Conservation (phyloP, 2,888 invertebrate genomes). For the Phorcus lineatus region DNA sequence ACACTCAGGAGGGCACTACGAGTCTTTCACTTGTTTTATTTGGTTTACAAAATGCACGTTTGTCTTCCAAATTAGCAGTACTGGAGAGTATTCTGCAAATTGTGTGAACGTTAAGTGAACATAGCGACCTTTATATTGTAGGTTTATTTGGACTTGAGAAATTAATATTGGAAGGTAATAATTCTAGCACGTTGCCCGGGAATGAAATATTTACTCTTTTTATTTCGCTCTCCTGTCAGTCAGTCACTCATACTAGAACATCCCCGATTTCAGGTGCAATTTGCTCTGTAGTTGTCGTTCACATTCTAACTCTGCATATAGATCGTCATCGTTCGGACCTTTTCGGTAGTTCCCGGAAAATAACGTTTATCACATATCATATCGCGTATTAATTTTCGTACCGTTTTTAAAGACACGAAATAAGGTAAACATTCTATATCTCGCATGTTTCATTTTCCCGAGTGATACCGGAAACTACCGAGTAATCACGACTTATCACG, state of each 20-base stretch:
- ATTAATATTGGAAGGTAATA: neutral
- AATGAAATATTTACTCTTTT: neutral
- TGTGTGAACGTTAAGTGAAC: no score
- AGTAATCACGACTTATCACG: neutral
- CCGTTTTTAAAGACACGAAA: no score
- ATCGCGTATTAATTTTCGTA: no score
- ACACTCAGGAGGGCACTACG: neutral
- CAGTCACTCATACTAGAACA: neutral
- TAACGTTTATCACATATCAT: neutral
- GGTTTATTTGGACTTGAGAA: conserved; percentile 12
- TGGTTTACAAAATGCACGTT: neutral
- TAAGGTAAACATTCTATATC: no score
- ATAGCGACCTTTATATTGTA: neutral
- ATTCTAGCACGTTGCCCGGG: neutral
- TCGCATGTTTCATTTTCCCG: neutral
- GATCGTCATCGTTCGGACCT: neutral
- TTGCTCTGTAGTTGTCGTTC: conserved; percentile 12
- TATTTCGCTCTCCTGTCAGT: conserved; percentile 12
- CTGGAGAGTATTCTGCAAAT: no score
- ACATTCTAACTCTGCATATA: neutral
- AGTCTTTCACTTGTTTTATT: neutral
- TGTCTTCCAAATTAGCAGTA: neutral
- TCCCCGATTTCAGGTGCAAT: neutral
- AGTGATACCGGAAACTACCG: conserved; percentile 8
- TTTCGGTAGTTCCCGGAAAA: conserved; percentile 14